These are phyloP conservation scores for Sycophila sp. DNA, from an alignment of 1,140 invertebrate genomes.

Conservation along the genomic window DNA sequence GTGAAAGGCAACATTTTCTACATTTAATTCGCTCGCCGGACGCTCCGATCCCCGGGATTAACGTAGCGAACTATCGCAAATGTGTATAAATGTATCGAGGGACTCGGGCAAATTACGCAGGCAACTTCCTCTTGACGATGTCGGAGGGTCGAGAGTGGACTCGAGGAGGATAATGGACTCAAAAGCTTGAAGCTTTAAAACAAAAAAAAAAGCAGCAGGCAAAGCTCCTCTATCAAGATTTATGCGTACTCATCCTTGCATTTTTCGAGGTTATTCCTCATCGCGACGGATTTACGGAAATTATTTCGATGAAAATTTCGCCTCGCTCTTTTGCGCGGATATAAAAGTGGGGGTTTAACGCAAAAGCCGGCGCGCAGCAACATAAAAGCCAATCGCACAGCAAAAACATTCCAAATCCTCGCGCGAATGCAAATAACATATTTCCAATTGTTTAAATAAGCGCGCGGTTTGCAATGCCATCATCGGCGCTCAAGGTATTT, in stretches of 20 bases:
- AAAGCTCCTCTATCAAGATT: not conserved
- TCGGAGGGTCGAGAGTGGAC: conserved; percentile 14
- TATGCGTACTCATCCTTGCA: not conserved
- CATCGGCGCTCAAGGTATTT: not conserved
- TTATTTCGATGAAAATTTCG: conserved; percentile 13
- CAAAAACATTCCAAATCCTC: not conserved
- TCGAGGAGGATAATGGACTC: conserved; percentile 31
- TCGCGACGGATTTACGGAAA: not conserved
- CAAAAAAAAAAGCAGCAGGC: conserved; percentile 22
- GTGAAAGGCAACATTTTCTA: conserved; percentile 44
- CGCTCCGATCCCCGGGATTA: conserved; percentile 47
- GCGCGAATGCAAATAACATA: too few relatives aligned
- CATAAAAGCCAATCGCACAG: too few relatives aligned
- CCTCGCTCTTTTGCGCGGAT: too few relatives aligned
- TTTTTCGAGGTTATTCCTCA: conserved; percentile 10
- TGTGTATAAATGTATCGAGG: conserved; percentile 60
- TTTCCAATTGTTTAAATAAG: not conserved
- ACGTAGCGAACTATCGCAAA: conserved; percentile 54
- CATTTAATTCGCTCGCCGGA: conserved; percentile 52
- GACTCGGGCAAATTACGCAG: conserved; percentile 24
- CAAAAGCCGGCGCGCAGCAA: too few relatives aligned
- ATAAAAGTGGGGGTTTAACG: not conserved
- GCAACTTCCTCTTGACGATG: not conserved
- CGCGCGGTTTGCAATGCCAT: not conserved
- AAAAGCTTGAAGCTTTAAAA: conserved; percentile 42